Conservation (phyloP, 2,888 invertebrate species). For the Noctua janthe region DNA sequence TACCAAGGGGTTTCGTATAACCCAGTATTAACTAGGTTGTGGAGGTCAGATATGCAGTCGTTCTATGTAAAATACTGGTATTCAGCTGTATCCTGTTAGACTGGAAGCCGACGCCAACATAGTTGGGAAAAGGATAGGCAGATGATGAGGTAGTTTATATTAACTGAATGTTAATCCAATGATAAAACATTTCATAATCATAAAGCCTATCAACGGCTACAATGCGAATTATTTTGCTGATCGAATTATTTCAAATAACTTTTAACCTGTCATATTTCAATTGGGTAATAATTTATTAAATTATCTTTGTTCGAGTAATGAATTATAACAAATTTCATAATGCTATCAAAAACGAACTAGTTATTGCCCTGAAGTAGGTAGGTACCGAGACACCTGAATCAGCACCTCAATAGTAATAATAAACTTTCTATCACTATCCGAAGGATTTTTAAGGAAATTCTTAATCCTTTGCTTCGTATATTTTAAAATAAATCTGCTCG, state of each 20-base stretch:
- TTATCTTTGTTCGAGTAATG: not conserved
- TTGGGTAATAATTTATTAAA: not conserved
- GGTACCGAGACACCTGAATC: not conserved
- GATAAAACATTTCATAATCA: not conserved
- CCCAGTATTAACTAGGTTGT: no score
- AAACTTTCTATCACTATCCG: no score
- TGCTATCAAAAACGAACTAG: not conserved
- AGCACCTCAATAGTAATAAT: no score
- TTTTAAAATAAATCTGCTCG: not conserved
- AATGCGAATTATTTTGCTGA: constrained; percentile 1
- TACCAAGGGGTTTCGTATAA: no score
- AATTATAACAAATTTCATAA: not conserved
- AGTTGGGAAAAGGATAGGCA: no score
- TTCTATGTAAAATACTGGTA: no score
- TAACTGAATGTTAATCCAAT: not conserved
- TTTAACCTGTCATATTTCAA: not conserved
- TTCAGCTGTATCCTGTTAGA: no score
- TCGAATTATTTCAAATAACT: not conserved
- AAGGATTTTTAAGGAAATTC: not conserved
- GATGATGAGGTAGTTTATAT: not conserved
- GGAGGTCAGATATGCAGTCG: no score
- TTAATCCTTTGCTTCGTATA: not conserved
- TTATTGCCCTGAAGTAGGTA: no score
- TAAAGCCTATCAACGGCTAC: not conserved
- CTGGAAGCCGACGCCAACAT: no score